Evolutionary conservation across 2,797 vertebrate genomes (phyloP).

Genomic region (Gymnopithys bicolor): DNA sequence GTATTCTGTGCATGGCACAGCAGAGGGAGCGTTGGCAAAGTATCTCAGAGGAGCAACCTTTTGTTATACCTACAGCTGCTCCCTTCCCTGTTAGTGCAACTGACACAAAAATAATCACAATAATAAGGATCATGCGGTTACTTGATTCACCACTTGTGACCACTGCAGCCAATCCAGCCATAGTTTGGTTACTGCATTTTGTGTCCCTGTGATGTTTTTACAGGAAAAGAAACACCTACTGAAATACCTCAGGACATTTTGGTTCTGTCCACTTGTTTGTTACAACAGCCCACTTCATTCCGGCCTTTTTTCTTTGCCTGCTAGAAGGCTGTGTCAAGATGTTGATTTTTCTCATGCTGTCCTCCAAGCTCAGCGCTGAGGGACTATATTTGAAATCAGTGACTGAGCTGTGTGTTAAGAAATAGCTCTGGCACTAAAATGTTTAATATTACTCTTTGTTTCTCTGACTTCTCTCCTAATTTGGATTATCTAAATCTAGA

Average conservation of each 20-base stretch:
- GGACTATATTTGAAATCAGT: conserved; percentile 46
- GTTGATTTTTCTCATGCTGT: neutral
- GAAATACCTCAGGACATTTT: neutral
- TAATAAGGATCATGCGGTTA: neutral
- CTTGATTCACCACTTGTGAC: neutral
- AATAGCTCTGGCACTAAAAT: conserved; percentile 56
- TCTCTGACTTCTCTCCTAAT: conserved; percentile 64
- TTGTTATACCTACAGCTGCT: conserved; percentile 49
- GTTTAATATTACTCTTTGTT: conserved; percentile 54
- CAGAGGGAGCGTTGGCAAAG: conserved; percentile 72
- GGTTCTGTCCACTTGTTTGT: neutral
- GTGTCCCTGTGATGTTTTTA: neutral
- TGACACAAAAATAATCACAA: neutral
- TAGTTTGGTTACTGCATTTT: neutral
- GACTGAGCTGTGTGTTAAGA: conserved; percentile 56
- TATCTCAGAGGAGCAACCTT: conserved; percentile 42
- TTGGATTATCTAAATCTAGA: conserved; percentile 56
- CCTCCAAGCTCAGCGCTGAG: neutral
- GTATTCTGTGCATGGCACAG: conserved; percentile 71
- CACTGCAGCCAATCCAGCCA: neutral
- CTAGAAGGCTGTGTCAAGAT: neutral
- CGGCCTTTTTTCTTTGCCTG: neutral
- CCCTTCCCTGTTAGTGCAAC: neutral
- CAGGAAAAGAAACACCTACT: neutral
- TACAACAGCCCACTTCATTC: neutral